Base-by-base conservation (phyloP, 2,797 vertebrate species). In the Aulostomus chinensis region DNA sequence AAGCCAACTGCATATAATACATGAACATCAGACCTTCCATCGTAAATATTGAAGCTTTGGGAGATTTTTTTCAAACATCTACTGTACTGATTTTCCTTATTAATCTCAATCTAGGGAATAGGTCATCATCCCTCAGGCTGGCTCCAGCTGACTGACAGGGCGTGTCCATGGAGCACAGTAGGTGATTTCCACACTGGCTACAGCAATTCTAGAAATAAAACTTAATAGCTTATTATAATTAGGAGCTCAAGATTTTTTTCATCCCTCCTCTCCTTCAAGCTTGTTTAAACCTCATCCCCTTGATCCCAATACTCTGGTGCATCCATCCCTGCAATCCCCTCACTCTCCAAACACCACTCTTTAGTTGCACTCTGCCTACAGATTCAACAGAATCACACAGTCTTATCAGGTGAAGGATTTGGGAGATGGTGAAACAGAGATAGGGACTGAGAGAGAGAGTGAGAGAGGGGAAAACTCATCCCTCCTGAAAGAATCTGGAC, bases 401-500 rank as follows among this genome's bases (percentile, higher is more conserved):
- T 49, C 47, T 66, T 76, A 83, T 79, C 72, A 64, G 73, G 58
- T 62, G 54, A 77, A 55, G 49, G 35, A 41, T 9, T 22, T 63
- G 60, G 37, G 33, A 65, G 77, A 82, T 62, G 65, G 72, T 14
- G 53, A 65, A 78, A 67, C 47, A 29, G 49, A 68, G 63, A 84
- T 68, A 61, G 42, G 31, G 45, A 48, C 20, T 32, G 53, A 39
- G 41, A 39, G 33, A 9, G 9, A 11, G 28, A 29, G 28, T 8
- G 34, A 41, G 25, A 45, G 42, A 40, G 43, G 34, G 45, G 46
- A 67, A 78, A 81, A 63, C 62, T 59, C 66, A 78, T 77, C 77
- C 65, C 65, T 87, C 88, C 81, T 84, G 85, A 90, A 90, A 90
- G 81, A 51, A 68, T 79, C 78, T 81, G 86, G 88, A 84, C 53